Percentiles rank a stretch among this genome's conserved stretches.
Conservation (phyloP, 2,888 invertebrate genomes). For the Temnothorax rugatulus region DNA sequence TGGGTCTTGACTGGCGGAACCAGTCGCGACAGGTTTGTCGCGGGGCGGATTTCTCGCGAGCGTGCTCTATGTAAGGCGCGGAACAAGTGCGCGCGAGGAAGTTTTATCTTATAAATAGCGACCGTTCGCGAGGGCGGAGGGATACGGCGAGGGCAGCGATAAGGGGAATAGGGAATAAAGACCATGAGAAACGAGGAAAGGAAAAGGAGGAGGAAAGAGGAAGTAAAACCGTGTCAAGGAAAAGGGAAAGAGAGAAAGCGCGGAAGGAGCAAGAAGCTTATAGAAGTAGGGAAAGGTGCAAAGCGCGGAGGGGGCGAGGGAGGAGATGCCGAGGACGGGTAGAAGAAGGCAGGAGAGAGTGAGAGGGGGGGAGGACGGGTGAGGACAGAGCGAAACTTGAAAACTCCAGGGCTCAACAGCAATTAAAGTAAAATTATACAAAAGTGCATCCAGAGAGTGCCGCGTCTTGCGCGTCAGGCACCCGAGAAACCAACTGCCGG, state of each 20-base stretch:
- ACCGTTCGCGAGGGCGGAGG: constrained; percentile 29
- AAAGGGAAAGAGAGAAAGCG: constrained; percentile 18
- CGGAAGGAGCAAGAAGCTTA: constrained; percentile 46
- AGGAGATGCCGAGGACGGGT: background rate
- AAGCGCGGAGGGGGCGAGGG: background rate
- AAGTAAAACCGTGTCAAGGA: constrained; percentile 36
- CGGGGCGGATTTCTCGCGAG: constrained; percentile 49
- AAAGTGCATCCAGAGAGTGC: constrained; percentile 77
- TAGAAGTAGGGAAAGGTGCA: constrained; percentile 20
- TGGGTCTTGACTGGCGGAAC: constrained; percentile 61
- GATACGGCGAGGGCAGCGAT: constrained; percentile 38
- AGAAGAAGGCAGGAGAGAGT: constrained; percentile 42
- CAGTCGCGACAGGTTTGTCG: constrained; percentile 67
- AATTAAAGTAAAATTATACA: constrained; percentile 84
- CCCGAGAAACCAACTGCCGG: constrained; percentile 74
- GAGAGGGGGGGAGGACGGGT: constrained; percentile 23
- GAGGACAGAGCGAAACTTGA: constrained; percentile 76
- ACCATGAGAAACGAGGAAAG: constrained; percentile 50
- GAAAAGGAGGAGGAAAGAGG: constrained; percentile 48
- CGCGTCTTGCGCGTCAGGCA: constrained; percentile 74
- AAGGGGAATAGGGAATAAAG: constrained; percentile 36
- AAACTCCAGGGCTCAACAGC: constrained; percentile 80
- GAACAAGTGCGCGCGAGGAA: constrained; percentile 54
- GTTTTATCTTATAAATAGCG: constrained; percentile 56
- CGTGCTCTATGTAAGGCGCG: constrained; percentile 58